Evolutionary conservation across 2,888 invertebrate species (phyloP).

Genomic region (Steromphala cineraria): DNA sequence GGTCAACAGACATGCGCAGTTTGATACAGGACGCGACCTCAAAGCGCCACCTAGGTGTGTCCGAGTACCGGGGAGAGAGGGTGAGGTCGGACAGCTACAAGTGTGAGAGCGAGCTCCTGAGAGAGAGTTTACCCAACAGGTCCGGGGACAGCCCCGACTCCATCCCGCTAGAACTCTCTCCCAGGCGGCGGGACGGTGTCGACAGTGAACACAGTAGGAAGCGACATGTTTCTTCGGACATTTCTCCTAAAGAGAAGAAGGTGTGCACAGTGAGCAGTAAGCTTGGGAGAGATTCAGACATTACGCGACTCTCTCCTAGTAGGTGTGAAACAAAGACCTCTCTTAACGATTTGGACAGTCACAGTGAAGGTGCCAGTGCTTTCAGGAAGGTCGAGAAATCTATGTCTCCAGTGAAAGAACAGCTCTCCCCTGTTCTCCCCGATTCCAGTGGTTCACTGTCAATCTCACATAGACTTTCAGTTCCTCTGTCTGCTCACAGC

Average conservation of each 20-base stretch:
- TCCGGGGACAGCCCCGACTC: slow-evolving; percentile 5
- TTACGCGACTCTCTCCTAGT: background rate
- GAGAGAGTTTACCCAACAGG: background rate
- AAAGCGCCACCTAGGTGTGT: background rate
- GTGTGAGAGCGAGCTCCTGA: background rate
- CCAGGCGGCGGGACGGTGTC: background rate
- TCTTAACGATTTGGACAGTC: background rate
- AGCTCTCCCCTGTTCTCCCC: slow-evolving; percentile 25
- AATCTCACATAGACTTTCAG: slow-evolving; percentile 15
- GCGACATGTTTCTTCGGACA: background rate
- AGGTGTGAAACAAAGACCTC: background rate
- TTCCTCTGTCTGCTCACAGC: background rate
- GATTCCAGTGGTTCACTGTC: slow-evolving; percentile 22
- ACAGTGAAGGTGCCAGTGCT: slow-evolving; percentile 49
- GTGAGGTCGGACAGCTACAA: background rate
- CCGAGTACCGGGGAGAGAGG: background rate
- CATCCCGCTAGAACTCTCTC: background rate
- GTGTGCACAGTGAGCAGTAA: background rate
- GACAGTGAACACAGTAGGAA: background rate
- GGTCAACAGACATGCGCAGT: background rate
- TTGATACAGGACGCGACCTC: background rate
- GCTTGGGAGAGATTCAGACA: background rate
- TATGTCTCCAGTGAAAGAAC: slow-evolving; percentile 3
- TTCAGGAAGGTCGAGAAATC: slow-evolving; percentile 67
- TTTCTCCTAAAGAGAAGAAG: background rate